These are phyloP conservation scores for Druon quercuslanigerum DNA, from an alignment of 1,140 invertebrate genomes.

Conservation along the genomic window DNA sequence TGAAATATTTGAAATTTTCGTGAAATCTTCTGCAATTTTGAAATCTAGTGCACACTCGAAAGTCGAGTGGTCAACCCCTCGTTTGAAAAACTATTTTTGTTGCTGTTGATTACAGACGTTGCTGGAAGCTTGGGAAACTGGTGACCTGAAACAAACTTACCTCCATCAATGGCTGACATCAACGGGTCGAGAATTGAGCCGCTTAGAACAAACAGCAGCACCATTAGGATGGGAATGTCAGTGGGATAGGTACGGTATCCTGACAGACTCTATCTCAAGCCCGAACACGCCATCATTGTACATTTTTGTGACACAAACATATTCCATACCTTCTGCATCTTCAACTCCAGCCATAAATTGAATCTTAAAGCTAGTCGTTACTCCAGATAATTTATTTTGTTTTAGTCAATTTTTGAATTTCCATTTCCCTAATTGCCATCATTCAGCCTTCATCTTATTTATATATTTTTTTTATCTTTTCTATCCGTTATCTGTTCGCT, in stretches of 20 bases:
- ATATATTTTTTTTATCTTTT: neutral
- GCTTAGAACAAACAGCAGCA: conserved; percentile 79
- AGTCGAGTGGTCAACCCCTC: too few species aligned
- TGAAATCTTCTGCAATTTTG: too few species aligned
- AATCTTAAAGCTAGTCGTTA: conserved; percentile 6
- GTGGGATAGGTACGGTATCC: conserved; percentile 84
- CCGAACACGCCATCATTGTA: conserved; percentile 16
- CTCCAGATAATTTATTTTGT: conserved; percentile 22
- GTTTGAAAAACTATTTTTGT: neutral
- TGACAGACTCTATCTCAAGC: conserved; percentile 36
- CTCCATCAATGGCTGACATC: conserved; percentile 78
- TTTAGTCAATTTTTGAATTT: neutral
- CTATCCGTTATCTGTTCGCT: neutral
- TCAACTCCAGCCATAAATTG: conserved; percentile 12
- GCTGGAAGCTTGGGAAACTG: conserved; percentile 78
- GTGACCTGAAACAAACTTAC: conserved; percentile 78
- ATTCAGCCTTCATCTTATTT: neutral
- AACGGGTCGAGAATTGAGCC: conserved; percentile 77
- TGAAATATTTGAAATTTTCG: neutral
- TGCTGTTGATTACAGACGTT: conserved; percentile 76
- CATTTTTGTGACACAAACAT: conserved; percentile 31
- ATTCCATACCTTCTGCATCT: conserved; percentile 40
- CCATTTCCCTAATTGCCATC: neutral
- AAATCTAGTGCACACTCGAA: too few species aligned
- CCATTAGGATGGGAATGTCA: conserved; percentile 82